Evolutionary conservation across 2,113 vertebrate species (phyloP).

Genomic region (Gopherus evgoodei): DNA sequence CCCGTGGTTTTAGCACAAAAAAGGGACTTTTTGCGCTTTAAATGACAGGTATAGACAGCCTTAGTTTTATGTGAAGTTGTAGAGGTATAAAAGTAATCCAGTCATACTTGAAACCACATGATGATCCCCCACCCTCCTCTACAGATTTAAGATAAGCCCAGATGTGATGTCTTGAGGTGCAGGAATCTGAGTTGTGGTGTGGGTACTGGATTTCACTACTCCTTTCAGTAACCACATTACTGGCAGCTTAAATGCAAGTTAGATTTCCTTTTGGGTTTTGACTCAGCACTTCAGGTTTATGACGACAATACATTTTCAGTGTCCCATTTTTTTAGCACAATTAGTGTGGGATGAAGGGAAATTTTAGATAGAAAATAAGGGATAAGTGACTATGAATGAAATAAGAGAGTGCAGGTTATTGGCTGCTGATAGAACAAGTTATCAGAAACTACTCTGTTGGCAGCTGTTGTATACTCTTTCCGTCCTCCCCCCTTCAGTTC

Average conservation of each 20-base stretch:
- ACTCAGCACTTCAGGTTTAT: neutral
- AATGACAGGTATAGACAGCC: no score
- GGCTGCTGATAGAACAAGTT: neutral
- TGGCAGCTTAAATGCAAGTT: neutral
- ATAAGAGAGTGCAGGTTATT: neutral
- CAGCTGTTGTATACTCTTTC: neutral
- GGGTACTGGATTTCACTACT: neutral
- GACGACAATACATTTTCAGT: neutral
- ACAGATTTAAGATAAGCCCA: neutral
- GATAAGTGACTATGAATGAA: neutral
- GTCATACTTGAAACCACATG: neutral
- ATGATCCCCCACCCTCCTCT: neutral
- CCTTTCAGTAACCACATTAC: neutral
- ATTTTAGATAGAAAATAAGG: neutral
- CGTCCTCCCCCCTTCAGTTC: neutral
- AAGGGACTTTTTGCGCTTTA: no score
- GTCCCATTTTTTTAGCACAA: no score
- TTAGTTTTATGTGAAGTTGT: neutral
- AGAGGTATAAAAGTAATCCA: neutral
- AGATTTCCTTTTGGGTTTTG: neutral
- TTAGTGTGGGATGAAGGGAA: neutral
- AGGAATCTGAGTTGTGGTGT: neutral
- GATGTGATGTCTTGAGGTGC: neutral
- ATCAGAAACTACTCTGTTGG: neutral
- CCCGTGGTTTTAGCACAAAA: no score